A percentile compares a stretch with the other conserved stretches of the same genome.
Evolutionary conservation across 2,888 invertebrate species (phyloP).

Genomic region (Hoplodrina blanda): DNA sequence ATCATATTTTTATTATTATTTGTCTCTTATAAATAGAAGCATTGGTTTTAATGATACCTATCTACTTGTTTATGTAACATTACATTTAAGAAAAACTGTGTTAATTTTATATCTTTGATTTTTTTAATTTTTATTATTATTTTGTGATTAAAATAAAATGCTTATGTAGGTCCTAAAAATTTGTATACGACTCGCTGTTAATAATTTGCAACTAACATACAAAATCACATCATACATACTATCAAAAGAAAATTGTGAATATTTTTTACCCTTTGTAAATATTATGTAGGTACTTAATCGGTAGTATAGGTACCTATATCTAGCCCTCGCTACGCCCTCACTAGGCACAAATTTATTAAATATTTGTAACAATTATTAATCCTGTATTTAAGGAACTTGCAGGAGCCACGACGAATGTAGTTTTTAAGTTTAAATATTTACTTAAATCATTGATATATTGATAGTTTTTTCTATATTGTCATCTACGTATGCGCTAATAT

Average conservation of each 20-base stretch:
- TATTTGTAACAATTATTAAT: slow-evolving; percentile 34
- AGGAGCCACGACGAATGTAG: slow-evolving; percentile 53
- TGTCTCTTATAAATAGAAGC: neutral
- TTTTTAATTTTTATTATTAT: neutral
- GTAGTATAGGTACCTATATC: neutral
- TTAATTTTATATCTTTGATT: no score
- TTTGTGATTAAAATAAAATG: neutral
- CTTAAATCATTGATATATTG: neutral
- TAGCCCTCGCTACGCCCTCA: slow-evolving; percentile 40
- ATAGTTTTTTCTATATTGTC: slow-evolving; percentile 24
- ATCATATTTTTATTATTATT: neutral
- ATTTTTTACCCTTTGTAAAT: slow-evolving; percentile 29
- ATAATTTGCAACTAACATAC: slow-evolving; percentile 23
- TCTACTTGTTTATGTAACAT: no score
- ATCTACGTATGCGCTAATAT: slow-evolving; percentile 1
- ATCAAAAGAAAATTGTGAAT: neutral
- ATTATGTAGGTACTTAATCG: slow-evolving; percentile 5
- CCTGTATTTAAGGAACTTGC: slow-evolving; percentile 32
- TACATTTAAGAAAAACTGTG: no score
- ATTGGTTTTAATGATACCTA: neutral
- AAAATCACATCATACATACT: neutral
- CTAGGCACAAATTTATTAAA: slow-evolving; percentile 54
- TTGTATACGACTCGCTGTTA: slow-evolving; percentile 47
- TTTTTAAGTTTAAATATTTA: slow-evolving; percentile 47
- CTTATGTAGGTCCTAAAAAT: slow-evolving; percentile 8